Conservation (phyloP, 2,888 invertebrate genomes). For the Pantelozetes paolii region DNA sequence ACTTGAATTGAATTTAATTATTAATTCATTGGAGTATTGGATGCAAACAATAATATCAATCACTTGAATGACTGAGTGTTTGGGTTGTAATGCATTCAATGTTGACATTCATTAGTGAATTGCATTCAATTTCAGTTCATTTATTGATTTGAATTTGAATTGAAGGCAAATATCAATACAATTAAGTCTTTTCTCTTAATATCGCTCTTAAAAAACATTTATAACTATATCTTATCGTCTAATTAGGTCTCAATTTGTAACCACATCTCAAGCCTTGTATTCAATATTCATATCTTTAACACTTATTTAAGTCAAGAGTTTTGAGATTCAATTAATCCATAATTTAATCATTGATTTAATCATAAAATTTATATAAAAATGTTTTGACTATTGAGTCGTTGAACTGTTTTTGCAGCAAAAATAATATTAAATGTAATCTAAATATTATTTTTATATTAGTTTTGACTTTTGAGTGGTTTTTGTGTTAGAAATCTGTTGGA, state of each 20-base stretch:
- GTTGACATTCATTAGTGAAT: slow-evolving; percentile 29
- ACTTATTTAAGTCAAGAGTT: neutral
- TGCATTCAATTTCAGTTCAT: slow-evolving; percentile 10
- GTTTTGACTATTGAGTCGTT: neutral
- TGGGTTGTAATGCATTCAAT: neutral
- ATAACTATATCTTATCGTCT: neutral
- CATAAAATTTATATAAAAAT: neutral
- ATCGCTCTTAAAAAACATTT: no score
- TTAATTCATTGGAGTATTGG: neutral
- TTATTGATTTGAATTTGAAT: slow-evolving; percentile 6
- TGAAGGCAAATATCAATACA: neutral
- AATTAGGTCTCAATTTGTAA: slow-evolving; percentile 24
- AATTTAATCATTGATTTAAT: no score
- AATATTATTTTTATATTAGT: neutral
- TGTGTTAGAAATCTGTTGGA: neutral
- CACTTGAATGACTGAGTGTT: neutral
- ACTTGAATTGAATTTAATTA: neutral
- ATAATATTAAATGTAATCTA: neutral
- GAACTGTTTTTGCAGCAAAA: neutral
- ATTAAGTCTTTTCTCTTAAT: neutral
- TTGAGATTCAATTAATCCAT: no score
- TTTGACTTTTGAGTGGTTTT: slow-evolving; percentile 27
- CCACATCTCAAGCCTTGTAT: neutral
- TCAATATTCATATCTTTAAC: neutral
- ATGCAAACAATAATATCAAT: slow-evolving; percentile 31